These are phyloP conservation scores for Zeugodacus cucurbitae DNA, from an alignment of 1,140 invertebrate genomes.

Conservation along the genomic window DNA sequence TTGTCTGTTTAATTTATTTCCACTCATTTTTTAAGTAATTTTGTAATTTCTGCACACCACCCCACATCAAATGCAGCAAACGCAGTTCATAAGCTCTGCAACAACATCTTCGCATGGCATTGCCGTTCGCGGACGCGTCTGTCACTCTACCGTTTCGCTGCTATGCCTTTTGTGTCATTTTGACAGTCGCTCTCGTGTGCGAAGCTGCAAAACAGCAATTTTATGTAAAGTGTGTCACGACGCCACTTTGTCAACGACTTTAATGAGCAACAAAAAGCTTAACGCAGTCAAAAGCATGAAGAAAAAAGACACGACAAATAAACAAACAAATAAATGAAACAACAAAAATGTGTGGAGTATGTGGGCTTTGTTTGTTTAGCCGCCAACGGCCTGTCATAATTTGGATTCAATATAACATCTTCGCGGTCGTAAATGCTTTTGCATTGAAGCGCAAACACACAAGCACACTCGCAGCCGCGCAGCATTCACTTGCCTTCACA, in stretches of 20 bases:
- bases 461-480: background rate
- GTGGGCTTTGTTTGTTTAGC: background rate
- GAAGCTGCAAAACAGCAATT: background rate
- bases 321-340: background rate
- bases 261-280: background rate
- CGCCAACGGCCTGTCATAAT: conserved; percentile 5
- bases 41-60: background rate
- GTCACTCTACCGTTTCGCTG: background rate
- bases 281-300: background rate
- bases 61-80: background rate
- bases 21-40: background rate
- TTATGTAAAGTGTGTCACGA: conserved; percentile 32
- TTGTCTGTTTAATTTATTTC: too few relatives aligned
- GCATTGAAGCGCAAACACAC: background rate
- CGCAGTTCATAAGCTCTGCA: background rate
- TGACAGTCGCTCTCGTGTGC: background rate
- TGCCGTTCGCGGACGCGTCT: background rate
- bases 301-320: background rate
- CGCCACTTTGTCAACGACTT: conserved; percentile 22
- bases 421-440: background rate
- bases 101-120: background rate
- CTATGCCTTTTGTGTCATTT: background rate
- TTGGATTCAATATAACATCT: conserved; percentile 14
- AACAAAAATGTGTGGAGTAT: background rate
- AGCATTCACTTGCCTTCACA: background rate